Percentiles rank a stretch among this genome's conserved stretches.
Conservation (phyloP, 2,888 invertebrate species). For the Sclerodermus sp. region DNA sequence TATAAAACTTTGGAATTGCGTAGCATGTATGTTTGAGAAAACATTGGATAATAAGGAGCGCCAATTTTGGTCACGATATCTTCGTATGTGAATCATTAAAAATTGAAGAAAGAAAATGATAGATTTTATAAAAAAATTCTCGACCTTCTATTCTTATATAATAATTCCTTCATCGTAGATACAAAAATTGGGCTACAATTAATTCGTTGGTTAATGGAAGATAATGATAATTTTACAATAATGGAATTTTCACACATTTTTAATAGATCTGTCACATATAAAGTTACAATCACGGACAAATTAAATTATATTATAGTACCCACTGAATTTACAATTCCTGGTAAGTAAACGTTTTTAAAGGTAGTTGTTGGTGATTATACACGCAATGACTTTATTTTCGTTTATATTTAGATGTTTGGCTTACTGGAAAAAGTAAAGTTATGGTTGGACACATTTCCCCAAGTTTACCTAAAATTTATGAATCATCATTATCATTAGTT, state of each 20-base stretch:
- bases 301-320: constrained; percentile 12
- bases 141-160: not conserved
- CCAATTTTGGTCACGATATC: constrained; percentile 43
- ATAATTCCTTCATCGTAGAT: constrained; percentile 25
- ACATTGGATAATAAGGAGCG: constrained; percentile 36
- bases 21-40: constrained; percentile 40
- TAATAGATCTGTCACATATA: constrained; percentile 35
- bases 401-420: constrained; percentile 21
- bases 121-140: not conserved
- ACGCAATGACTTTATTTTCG: not conserved
- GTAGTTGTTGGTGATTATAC: constrained; percentile 1
- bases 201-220: constrained; percentile 41
- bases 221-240: constrained; percentile 26
- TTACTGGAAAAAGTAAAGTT: constrained; percentile 10
- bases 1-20: constrained; percentile 36
- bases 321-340: constrained; percentile 24
- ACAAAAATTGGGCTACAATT: constrained; percentile 43
- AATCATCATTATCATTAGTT: constrained; percentile 23
- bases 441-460: constrained; percentile 28
- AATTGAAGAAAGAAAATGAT: too few relatives aligned
- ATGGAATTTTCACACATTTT: constrained; percentile 41
- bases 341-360: constrained; percentile 12
- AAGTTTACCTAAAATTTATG: constrained; percentile 15
- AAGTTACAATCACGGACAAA: constrained; percentile 15
- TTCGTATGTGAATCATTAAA: too few relatives aligned